Conservation (phyloP, 2,797 vertebrate genomes). For the Octomys mimax region DNA sequence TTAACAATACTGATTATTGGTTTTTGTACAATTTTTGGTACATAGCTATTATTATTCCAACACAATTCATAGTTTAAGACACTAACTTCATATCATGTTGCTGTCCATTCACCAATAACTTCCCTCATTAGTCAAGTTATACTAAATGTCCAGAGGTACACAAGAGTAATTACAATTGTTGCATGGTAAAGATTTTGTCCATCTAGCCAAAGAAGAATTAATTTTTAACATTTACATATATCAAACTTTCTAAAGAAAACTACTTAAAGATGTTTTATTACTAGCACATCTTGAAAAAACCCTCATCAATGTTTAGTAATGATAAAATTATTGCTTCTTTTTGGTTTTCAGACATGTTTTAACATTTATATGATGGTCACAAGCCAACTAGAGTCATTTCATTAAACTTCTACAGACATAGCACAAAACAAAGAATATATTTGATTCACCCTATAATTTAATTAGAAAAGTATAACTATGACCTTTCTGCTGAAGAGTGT, state of each 20-base stretch:
- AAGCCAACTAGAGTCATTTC: slow-evolving; percentile 44
- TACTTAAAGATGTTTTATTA: slow-evolving; percentile 55
- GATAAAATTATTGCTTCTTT: slow-evolving; percentile 12
- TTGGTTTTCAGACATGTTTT: slow-evolving; percentile 54
- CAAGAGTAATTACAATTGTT: neutral
- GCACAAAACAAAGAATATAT: slow-evolving; percentile 72
- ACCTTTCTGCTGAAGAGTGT: slow-evolving; percentile 70
- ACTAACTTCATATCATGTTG: neutral
- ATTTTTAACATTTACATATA: slow-evolving; percentile 39
- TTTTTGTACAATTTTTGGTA: neutral
- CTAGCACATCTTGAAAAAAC: slow-evolving; percentile 24
- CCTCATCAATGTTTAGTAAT: slow-evolving; percentile 18
- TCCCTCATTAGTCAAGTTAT: neutral
- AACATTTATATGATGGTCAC: slow-evolving; percentile 66
- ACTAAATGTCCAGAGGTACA: neutral
- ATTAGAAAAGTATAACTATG: slow-evolving; percentile 82
- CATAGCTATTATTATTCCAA: neutral
- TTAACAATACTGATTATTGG: neutral
- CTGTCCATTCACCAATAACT: neutral
- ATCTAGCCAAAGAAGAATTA: slow-evolving; percentile 7
- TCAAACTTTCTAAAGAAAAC: slow-evolving; percentile 39
- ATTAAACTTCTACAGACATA: slow-evolving; percentile 68
- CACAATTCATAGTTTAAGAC: neutral
- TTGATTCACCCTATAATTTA: slow-evolving; percentile 81
- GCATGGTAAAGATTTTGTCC: neutral